A percentile compares a stretch with the other conserved stretches of the same genome.
These are phyloP conservation scores for Eudasyphora cyanicolor DNA, from an alignment of 2,888 invertebrate species.

Conservation along the genomic window DNA sequence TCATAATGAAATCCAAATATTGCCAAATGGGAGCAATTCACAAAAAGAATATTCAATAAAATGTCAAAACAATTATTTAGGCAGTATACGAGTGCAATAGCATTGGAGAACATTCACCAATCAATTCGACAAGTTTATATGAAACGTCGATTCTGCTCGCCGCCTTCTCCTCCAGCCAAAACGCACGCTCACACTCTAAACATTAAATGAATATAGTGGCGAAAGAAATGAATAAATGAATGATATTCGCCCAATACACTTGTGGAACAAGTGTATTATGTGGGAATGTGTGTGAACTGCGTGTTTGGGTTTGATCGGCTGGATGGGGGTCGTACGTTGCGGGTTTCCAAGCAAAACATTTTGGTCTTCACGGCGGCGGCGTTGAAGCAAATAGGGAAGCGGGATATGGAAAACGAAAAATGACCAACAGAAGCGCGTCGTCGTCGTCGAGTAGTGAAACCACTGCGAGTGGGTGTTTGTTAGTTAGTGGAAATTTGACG, in stretches of 20 bases:
- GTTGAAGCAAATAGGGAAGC: no score
- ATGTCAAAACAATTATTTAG: constrained; percentile 43
- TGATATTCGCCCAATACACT: not conserved
- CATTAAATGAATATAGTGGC: constrained; percentile 21
- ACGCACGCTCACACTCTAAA: not conserved
- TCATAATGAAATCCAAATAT: no score
- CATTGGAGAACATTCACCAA: not conserved
- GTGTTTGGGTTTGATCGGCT: no score
- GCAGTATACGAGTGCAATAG: not conserved
- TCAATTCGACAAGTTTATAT: not conserved
- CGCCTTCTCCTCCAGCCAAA: not conserved
- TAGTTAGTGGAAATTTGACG: constrained; percentile 67
- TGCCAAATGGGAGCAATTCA: not conserved
- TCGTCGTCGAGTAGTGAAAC: not conserved
- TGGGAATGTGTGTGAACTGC: not conserved
- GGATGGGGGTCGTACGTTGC: constrained; percentile 54
- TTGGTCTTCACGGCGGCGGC: not conserved
- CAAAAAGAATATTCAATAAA: not conserved
- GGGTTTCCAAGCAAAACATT: not conserved
- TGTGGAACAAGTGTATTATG: not conserved
- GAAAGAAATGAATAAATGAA: constrained; percentile 37
- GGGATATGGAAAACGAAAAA: no score
- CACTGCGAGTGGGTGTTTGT: not conserved
- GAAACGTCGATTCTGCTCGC: not conserved
- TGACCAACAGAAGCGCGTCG: no score